Conservation (phyloP, 2,113 vertebrate species). For the Phalacrocorax brasilianus region DNA sequence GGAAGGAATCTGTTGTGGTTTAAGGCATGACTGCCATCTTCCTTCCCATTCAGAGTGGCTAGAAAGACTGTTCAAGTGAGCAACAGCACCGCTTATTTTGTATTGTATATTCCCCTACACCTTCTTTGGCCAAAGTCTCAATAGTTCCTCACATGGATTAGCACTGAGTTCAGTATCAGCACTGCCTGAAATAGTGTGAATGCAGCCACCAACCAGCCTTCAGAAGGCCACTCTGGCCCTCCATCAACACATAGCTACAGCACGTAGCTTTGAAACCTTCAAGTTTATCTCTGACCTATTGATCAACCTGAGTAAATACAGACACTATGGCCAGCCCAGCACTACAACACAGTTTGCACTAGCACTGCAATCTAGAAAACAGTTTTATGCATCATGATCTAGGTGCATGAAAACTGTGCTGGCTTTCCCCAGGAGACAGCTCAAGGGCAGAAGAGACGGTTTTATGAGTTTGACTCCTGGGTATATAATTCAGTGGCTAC, state of each 20-base stretch:
- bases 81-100: neutral
- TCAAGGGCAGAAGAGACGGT: neutral
- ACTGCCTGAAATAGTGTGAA: neutral
- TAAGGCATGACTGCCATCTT: neutral
- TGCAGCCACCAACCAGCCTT: neutral
- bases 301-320: neutral
- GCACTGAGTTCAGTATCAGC: neutral
- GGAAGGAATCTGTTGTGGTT: neutral
- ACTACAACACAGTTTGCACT: neutral
- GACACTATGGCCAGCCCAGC: neutral
- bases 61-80: neutral
- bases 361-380: neutral
- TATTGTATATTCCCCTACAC: neutral
- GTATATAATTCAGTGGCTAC: neutral
- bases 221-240: neutral
- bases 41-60: neutral
- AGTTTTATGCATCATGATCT: neutral
- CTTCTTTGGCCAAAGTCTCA: neutral
- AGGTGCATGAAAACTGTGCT: neutral
- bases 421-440: neutral
- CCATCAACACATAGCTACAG: neutral
- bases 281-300: neutral
- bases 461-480: neutral
- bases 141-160: neutral
- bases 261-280: neutral